Evolutionary conservation across 64 coral and sea anemone species (phyloP).

Genomic region (Catalaphyllia jardinei): DNA sequence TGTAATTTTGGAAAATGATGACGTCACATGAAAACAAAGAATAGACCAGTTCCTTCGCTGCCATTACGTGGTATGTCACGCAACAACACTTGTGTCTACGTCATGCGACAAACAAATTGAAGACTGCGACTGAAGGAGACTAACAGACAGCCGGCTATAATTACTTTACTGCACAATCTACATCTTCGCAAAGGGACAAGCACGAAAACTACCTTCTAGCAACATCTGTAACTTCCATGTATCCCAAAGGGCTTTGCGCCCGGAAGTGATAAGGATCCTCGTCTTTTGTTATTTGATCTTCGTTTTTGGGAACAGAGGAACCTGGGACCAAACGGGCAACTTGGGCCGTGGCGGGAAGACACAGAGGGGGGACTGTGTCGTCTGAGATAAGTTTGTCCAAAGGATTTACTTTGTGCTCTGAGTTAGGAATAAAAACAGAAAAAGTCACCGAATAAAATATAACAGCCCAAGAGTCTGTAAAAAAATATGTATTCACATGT

Average conservation of each 20-base stretch:
- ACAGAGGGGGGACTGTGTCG: constrained; percentile 53
- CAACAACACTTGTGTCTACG: too few relatives aligned
- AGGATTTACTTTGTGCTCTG: constrained; percentile 16
- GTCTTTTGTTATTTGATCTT: constrained; percentile 31
- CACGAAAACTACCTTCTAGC: constrained; percentile 42
- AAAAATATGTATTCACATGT: too few relatives aligned
- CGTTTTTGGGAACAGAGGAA: constrained; percentile 59
- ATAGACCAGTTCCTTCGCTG: too few relatives aligned
- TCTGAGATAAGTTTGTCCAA: constrained; percentile 36
- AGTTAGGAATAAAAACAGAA: background rate
- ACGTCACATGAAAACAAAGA: too few relatives aligned
- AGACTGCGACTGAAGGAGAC: too few relatives aligned
- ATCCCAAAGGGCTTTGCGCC: constrained; percentile 46
- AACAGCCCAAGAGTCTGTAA: too few relatives aligned
- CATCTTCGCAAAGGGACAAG: too few relatives aligned
- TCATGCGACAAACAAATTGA: too few relatives aligned
- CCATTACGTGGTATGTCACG: too few relatives aligned
- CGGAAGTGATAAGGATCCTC: constrained; percentile 36
- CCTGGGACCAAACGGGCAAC: constrained; percentile 79
- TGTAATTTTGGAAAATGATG: too few relatives aligned
- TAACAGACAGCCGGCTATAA: too few relatives aligned
- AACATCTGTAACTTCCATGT: constrained; percentile 81
- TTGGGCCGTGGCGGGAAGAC: constrained; percentile 78
- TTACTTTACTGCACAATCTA: too few relatives aligned
- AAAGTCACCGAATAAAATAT: background rate